Base-by-base conservation (phyloP, 2,888 invertebrate genomes). In the Tridacna crocea region DNA sequence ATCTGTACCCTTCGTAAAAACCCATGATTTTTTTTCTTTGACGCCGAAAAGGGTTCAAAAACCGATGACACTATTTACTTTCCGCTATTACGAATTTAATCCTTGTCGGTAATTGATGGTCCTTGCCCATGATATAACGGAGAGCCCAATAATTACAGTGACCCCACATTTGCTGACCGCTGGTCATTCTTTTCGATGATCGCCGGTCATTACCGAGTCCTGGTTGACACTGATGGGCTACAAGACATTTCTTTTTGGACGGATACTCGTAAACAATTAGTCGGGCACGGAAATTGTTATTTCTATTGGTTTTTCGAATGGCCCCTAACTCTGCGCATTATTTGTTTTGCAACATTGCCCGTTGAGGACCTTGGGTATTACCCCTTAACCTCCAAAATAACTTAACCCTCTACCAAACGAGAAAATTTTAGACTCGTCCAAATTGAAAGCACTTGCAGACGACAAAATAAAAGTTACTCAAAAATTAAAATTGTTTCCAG, bases 71-170 rank as follows among this genome's bases (percentile, higher is more conserved):
- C 73, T 65, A 24, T 66, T 75, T 63, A 61, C 74, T 74, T 63
- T 74, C 74, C 74, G 61, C 63, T 74, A 63, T 47, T 47, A 61
- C 46, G 74, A 48, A 63, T 61, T 61, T 60, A 74, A 63, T 47
- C 61, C 47, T 60, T 63, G 61, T 48, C 48, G 46, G 24, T 78
- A 76, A 73, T 82, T 76, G 66, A 66, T 83, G 75, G 75, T 73
- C 65, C 70, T 46, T 48, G 36, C 63, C 65, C 65, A 61, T 83
- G 83, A 74, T 83, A 80, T 83, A 83, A 83, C 83, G 83, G 83
- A 63, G 55, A 72, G 61, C 65, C 60, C 73, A 70, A 77, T 79
- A 73, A 77, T 83, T 83, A 77, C 61, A 24, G 77, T 46, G 66
- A 47, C 65, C 27, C 60, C 19, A 63, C 55, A 79, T 72, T 63